Base-by-base conservation (phyloP, 2,888 invertebrate species). In the Branchipolynoe longqiensis region DNA sequence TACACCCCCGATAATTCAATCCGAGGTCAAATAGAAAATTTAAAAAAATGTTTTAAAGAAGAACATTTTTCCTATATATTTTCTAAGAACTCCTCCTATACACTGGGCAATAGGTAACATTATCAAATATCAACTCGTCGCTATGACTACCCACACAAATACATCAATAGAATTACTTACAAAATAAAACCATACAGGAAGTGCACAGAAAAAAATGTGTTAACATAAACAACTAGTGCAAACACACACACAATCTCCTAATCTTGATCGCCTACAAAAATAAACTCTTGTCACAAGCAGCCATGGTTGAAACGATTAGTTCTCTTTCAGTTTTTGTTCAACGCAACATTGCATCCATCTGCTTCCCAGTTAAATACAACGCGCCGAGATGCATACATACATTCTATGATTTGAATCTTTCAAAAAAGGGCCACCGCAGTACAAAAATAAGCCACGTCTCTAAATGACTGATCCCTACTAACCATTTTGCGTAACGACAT, bases 401-500 rank as follows among this genome's bases (percentile, higher is more conserved):
- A 48, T 48, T 58, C 12, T 58, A 4, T 58, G 58, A n/a, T 22
- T 69, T n/a, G 14, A 69, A 14, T 31, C 33, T 8, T 22, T 69
- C 69, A 22, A 25, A 69, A 69, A 38, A 69, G 36, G 69, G 38
- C 36, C 33, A 69, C 31, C 1, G 4, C 25, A 36, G 69, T 69
- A 69, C 69, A 69, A 69, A 69, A 69, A 69, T 69, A 69, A 69
- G 69, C 69, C 33, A 69, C 36, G 38, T 69, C 69, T 38, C 69
- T 69, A 69, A 18, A 69, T 69, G 28, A n/a, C 36, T 69, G 69
- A n/a, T 69, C 69, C 69, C 69, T 69, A 69, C 36, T 18, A 69
- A 69, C 69, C 69, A 36, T 69, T 69, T 69, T 69, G 69, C 69
- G 69, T 69, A 69, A 69, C 69, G 69, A 69, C 69, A 69, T 69